Evolutionary conservation across 2,888 invertebrate genomes (phyloP).

Genomic region (Drosophila quasianomalipes): DNA sequence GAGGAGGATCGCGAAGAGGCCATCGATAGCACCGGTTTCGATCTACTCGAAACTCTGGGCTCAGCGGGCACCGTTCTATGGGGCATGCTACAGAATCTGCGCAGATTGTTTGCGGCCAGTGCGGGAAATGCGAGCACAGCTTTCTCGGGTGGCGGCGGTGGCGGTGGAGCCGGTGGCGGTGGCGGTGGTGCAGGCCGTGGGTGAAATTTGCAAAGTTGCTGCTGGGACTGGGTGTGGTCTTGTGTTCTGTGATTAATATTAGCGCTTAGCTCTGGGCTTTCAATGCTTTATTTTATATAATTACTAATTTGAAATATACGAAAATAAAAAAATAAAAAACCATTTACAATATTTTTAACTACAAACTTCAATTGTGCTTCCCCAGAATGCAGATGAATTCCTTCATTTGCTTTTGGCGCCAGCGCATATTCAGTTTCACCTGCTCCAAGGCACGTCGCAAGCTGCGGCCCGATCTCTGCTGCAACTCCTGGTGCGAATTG

Average conservation of each 20-base stretch:
- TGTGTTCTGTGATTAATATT: constrained; percentile 73
- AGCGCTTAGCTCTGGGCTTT: constrained; percentile 26
- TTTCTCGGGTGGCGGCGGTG: constrained; percentile 70
- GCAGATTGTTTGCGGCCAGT: constrained; percentile 83
- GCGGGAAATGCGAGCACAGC: constrained; percentile 77
- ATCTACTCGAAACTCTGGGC: constrained; percentile 82
- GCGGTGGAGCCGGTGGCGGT: constrained; percentile 19
- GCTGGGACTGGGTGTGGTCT: constrained; percentile 13
- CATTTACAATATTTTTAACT: constrained; percentile 22
- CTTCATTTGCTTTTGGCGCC: constrained; percentile 87
- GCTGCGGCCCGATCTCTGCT: constrained; percentile 88
- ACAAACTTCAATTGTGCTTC: constrained; percentile 5
- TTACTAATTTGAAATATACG: constrained; percentile 43
- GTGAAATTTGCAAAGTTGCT: constrained; percentile 22
- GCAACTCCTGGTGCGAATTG: constrained; percentile 87
- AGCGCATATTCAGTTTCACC: constrained; percentile 90
- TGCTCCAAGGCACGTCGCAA: constrained; percentile 91
- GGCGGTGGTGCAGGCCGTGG: neutral
- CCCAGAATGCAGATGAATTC: constrained; percentile 15
- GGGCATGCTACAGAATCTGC: constrained; percentile 80
- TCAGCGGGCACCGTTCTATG: constrained; percentile 75
- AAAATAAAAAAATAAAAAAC: constrained; percentile 1
- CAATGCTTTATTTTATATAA: constrained; percentile 19
- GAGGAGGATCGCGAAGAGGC: constrained; percentile 83
- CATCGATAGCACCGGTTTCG: constrained; percentile 79